These are phyloP conservation scores for Hemichromis elongatus DNA, from an alignment of 2,113 vertebrate genomes.

Conservation along the genomic window DNA sequence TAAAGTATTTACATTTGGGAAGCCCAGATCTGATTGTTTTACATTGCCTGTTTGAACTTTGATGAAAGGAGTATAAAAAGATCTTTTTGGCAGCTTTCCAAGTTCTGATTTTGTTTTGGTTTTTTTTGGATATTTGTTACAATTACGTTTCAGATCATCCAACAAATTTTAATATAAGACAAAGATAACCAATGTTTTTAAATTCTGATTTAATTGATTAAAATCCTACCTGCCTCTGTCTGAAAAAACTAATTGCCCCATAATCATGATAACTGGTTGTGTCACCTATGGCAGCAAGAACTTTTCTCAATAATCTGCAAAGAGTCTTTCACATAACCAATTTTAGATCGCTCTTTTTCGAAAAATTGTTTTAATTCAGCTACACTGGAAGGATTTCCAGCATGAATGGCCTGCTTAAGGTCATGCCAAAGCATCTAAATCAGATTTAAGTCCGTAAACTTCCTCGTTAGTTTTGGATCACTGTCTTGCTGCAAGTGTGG, in stretches of 20 bases:
- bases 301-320: background rate
- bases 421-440: background rate
- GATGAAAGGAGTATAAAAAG: background rate
- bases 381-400: background rate
- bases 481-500: background rate
- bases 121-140: background rate
- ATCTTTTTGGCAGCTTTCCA: background rate
- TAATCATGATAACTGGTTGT: background rate
- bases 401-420: background rate
- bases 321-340: too few relatives aligned
- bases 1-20: background rate
- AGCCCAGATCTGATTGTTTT: background rate
- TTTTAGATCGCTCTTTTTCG: too few relatives aligned
- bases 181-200: background rate
- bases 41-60: background rate
- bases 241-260: background rate
- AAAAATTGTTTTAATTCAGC: background rate
- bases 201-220: background rate
- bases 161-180: background rate
- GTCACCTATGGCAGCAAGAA: background rate
- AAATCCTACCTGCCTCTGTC: background rate
- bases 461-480: background rate
- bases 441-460: background rate
- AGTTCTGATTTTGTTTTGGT: background rate
- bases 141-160: background rate